phyloP scores from a whole-genome alignment of 2,888 invertebrate species.

The Himalopsyche anomala region DNA sequence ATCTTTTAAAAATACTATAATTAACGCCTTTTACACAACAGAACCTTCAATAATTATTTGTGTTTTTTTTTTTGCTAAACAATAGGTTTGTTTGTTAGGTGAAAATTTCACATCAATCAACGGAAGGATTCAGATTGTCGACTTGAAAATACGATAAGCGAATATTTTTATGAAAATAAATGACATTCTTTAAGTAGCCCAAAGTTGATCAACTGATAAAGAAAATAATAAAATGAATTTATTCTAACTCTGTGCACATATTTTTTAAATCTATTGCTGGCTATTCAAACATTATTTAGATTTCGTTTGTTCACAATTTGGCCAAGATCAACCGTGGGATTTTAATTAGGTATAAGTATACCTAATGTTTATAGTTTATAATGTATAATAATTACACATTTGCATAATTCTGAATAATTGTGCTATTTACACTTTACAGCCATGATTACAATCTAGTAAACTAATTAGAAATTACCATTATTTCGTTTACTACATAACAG shows the following conservation, averaged over 20 bases:
- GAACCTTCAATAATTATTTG: slow-evolving; percentile 15
- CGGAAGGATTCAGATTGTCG: slow-evolving; percentile 5
- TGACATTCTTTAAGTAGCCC: slow-evolving; percentile 21
- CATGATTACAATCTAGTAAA: no score
- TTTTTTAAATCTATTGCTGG: neutral
- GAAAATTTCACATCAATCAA: slow-evolving; percentile 14
- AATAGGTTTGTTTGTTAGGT: slow-evolving; percentile 3
- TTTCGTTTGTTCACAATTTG: neutral
- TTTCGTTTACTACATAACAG: no score
- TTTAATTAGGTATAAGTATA: neutral
- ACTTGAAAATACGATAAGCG: neutral
- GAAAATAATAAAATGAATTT: slow-evolving; percentile 4
- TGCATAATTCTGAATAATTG: neutral
- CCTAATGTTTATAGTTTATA: neutral
- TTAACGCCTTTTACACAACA: neutral
- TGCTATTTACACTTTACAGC: no score
- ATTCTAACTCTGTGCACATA: neutral
- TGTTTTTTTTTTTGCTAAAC: neutral
- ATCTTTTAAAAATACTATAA: neutral
- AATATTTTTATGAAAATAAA: slow-evolving; percentile 18
- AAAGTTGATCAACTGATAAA: neutral
- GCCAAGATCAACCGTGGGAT: slow-evolving; percentile 17
- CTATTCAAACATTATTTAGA: neutral
- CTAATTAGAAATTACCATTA: no score
- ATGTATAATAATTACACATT: neutral